phyloP scores from a whole-genome alignment of 2,797 vertebrate species.

The Notoglanidium macrostoma region DNA sequence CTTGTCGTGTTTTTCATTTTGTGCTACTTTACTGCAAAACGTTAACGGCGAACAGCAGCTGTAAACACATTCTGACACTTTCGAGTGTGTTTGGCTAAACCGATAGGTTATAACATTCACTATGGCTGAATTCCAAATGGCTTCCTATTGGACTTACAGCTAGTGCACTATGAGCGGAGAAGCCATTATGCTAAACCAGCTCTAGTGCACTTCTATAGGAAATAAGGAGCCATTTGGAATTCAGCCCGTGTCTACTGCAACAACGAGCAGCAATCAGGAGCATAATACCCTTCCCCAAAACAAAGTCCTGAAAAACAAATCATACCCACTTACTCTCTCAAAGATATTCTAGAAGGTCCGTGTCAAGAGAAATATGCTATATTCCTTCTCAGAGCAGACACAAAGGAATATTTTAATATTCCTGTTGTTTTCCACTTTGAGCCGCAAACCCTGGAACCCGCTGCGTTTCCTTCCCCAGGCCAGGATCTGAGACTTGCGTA shows the following conservation, averaged over 20 bases:
- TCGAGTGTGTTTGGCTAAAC: not conserved
- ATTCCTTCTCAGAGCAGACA: constrained; percentile 51
- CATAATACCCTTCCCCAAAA: constrained; percentile 57
- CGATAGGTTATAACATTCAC: not conserved
- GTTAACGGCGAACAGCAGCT: not conserved
- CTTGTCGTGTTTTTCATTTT: not conserved
- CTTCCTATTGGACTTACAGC: not conserved
- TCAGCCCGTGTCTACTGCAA: not conserved
- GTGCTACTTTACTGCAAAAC: not conserved
- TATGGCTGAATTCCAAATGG: not conserved
- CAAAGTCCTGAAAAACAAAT: constrained; percentile 47
- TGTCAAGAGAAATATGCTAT: constrained; percentile 55
- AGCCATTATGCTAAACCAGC: not conserved
- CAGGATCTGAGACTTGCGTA: constrained; percentile 63
- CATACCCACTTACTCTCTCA: constrained; percentile 68
- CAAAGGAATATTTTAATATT: constrained; percentile 49
- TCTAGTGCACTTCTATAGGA: not conserved
- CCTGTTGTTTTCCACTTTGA: constrained; percentile 40
- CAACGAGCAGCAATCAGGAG: constrained; percentile 7
- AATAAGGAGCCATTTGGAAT: not conserved
- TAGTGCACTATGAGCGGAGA: not conserved
- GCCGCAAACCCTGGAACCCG: constrained; percentile 49
- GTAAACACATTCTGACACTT: not conserved
- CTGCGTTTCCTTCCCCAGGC: constrained; percentile 66
- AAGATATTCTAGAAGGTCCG: constrained; percentile 52